phyloP scores from a whole-genome alignment of 2,113 vertebrate genomes.

The Petroica traversi region DNA sequence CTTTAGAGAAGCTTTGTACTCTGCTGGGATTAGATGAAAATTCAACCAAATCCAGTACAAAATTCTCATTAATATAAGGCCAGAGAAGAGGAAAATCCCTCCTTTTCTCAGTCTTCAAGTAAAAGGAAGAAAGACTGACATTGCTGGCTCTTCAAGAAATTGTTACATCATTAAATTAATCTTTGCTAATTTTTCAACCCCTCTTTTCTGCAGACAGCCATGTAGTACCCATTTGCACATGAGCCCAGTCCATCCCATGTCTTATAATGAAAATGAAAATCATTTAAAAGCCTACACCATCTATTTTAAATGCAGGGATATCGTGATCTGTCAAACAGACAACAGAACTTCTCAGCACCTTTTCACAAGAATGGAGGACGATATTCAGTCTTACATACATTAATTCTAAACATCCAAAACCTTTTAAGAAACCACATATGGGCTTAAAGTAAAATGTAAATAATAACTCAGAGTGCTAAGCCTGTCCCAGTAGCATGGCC shows the following conservation, averaged over 20 bases:
- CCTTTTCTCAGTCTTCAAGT: not conserved
- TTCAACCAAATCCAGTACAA: not conserved
- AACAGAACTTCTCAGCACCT: not conserved
- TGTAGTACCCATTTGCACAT: not conserved
- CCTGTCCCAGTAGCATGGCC: no score
- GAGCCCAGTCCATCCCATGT: not conserved
- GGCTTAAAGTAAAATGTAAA: not conserved
- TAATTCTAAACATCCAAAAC: not conserved
- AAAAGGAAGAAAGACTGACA: not conserved
- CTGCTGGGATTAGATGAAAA: not conserved
- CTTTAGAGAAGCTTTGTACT: not conserved
- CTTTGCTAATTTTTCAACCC: not conserved
- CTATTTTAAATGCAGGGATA: not conserved
- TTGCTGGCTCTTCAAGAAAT: not conserved
- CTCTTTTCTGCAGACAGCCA: not conserved
- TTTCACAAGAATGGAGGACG: not conserved
- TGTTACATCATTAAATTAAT: not conserved
- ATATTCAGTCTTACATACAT: not conserved
- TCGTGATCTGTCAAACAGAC: not conserved
- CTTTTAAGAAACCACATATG: not conserved
- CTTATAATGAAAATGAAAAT: not conserved
- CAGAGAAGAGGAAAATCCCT: not conserved
- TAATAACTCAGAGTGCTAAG: not conserved
- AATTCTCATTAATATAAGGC: not conserved
- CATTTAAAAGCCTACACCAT: not conserved